Percentiles rank a stretch among this genome's conserved stretches.
Conservation (phyloP, 2,113 vertebrate species). For the Lycaon pictus region DNA sequence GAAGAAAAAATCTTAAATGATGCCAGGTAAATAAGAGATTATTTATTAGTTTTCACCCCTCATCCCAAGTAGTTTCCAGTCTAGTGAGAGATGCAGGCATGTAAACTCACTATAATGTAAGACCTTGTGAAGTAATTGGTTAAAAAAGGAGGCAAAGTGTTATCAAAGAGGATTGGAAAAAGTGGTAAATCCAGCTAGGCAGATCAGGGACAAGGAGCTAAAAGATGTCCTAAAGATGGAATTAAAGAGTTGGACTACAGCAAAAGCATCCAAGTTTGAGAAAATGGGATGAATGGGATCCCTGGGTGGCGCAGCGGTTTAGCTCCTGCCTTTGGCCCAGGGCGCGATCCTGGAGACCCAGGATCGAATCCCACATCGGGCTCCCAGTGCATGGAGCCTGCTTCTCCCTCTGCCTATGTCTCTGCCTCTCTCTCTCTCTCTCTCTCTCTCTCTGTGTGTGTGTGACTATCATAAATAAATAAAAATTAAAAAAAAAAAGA, state of each 20-base stretch:
- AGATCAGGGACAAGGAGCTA: neutral
- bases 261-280: neutral
- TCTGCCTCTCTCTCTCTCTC: too few species aligned
- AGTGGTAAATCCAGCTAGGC: neutral
- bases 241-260: neutral
- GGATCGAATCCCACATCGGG: too few species aligned
- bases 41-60: neutral
- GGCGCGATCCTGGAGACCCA: too few species aligned
- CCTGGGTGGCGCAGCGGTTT: too few species aligned
- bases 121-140: neutral
- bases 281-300: neutral
- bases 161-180: neutral
- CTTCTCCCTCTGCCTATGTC: too few species aligned
- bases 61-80: neutral
- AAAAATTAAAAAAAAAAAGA: too few species aligned
- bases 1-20: neutral
- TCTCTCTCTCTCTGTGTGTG: too few species aligned
- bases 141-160: neutral
- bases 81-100: neutral
- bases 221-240: neutral
- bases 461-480: too few species aligned
- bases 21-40: neutral
- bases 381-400: too few species aligned
- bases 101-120: neutral
- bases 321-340: too few species aligned